phyloP scores from a whole-genome alignment of 1,140 invertebrate genomes.

The Caenorhabditis latens region DNA sequence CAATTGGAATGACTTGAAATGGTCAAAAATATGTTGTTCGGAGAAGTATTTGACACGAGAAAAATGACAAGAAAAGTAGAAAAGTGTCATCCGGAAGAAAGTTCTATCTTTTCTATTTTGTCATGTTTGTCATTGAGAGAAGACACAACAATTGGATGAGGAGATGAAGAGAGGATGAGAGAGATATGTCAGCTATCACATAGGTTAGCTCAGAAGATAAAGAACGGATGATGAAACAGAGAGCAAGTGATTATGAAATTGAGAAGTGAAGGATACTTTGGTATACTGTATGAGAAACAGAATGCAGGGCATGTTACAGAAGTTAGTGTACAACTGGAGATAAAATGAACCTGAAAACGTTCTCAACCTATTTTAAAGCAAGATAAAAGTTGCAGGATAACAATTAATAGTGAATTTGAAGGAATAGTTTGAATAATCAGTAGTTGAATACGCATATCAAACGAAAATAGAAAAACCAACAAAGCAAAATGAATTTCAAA shows the following conservation, averaged over 20 bases:
- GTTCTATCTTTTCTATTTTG: constrained; percentile 14
- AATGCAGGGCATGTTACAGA: no score
- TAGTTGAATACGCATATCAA: no score
- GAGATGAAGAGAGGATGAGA: background rate
- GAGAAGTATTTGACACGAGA: background rate
- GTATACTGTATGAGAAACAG: no score
- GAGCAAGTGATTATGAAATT: background rate
- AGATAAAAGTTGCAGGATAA: no score
- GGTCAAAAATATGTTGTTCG: background rate
- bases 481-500: background rate
- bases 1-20: background rate
- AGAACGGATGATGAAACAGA: background rate
- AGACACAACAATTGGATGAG: background rate
- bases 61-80: background rate
- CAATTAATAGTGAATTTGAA: no score
- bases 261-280: no score
- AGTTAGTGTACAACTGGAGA: no score
- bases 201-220: background rate
- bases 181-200: background rate
- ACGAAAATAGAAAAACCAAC: background rate
- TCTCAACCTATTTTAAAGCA: no score
- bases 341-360: no score
- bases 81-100: background rate
- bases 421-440: no score
- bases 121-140: constrained; percentile 1